Conservation (phyloP, 2,888 invertebrate genomes). For the Omphaloscelis lunosa region DNA sequence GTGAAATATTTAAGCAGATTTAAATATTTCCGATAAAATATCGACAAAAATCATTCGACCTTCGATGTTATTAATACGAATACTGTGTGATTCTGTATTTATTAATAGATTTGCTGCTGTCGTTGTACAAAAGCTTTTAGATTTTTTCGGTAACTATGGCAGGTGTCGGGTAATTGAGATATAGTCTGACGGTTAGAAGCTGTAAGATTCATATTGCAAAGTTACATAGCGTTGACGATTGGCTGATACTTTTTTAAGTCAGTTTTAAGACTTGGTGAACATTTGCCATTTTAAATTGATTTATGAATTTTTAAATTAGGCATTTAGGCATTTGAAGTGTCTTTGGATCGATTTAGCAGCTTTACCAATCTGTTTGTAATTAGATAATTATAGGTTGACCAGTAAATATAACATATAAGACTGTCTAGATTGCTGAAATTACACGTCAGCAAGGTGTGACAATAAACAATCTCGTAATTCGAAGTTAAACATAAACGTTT, state of each 20-base stretch:
- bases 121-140: not conserved
- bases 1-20: not conserved
- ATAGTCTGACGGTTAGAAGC: not conserved
- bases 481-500: not conserved
- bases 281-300: not conserved
- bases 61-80: not conserved
- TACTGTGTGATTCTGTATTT: not conserved
- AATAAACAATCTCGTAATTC: not conserved
- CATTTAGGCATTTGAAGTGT: not conserved
- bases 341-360: not conserved
- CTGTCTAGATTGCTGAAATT: not conserved
- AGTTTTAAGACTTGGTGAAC: not conserved
- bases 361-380: too few species aligned
- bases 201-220: not conserved
- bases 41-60: not conserved
- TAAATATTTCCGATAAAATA: not conserved
- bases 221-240: not conserved
- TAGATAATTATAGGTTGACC: not conserved
- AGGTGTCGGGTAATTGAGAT: not conserved
- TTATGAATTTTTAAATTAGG: not conserved
- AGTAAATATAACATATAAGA: too few species aligned
- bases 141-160: not conserved
- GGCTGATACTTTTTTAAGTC: too few species aligned
- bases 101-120: not conserved
- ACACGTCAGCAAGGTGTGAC: not conserved